Percentiles rank a stretch among this genome's conserved stretches.
phyloP scores from a whole-genome alignment of 2,888 invertebrate species.

The Platycheirus albimanus region DNA sequence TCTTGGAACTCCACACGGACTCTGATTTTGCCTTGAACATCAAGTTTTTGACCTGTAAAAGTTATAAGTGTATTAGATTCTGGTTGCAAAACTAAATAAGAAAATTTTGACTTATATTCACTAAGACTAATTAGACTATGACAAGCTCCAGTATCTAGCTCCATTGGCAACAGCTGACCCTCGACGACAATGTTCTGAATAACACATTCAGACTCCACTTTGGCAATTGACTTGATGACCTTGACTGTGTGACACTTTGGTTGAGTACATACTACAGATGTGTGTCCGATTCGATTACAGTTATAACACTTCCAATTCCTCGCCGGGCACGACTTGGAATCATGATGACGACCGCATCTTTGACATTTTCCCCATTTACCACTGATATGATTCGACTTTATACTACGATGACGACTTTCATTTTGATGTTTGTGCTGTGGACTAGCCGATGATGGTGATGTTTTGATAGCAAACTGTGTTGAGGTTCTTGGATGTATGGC shows the following conservation, averaged over 20 bases:
- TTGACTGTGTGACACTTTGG: conserved; percentile 17
- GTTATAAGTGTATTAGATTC: conserved; percentile 8
- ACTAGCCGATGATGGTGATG: too few species aligned
- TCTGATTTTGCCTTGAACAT: conserved; percentile 28
- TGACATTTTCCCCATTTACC: conserved; percentile 27
- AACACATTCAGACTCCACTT: conserved; percentile 22
- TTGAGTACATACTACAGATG: conserved; percentile 34
- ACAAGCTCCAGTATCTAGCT: conserved; percentile 27
- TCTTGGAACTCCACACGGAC: conserved; percentile 24
- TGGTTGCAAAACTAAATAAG: conserved; percentile 17
- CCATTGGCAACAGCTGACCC: background rate
- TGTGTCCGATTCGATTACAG: conserved; percentile 39
- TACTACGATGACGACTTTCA: too few species aligned
- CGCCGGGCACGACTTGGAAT: conserved; percentile 29
- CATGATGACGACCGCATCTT: conserved; percentile 31
- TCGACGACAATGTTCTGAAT: conserved; percentile 7
- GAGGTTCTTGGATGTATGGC: too few species aligned
- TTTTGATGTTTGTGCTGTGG: too few species aligned
- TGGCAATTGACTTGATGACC: conserved; percentile 26
- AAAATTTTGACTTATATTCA: conserved; percentile 23
- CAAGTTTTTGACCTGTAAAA: conserved; percentile 21
- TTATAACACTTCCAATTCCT: conserved; percentile 39
- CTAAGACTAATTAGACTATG: conserved; percentile 8
- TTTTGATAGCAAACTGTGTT: too few species aligned
- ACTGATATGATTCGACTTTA: too few species aligned